Percentiles rank a stretch among this genome's conserved stretches.
phyloP scores from a whole-genome alignment of 2,797 vertebrate species.

The Sandelia bainsii region DNA sequence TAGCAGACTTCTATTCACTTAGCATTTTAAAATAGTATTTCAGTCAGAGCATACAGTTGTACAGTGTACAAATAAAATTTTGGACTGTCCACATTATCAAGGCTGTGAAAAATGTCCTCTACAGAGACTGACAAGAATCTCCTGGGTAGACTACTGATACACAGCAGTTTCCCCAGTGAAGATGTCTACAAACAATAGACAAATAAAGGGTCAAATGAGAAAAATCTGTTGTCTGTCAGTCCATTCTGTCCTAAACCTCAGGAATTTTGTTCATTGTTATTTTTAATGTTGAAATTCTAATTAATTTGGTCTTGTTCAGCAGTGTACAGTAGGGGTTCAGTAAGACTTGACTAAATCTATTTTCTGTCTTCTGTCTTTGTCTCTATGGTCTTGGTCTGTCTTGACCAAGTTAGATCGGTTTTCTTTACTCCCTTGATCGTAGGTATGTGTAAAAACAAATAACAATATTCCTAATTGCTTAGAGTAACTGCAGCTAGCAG shows the following conservation, averaged over 20 bases:
- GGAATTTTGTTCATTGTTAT: not conserved
- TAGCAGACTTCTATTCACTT: not conserved
- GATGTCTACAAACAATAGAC: not conserved
- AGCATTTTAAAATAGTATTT: not conserved
- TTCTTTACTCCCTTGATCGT: not conserved
- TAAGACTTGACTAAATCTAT: not conserved
- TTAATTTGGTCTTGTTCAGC: not conserved
- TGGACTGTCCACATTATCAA: not conserved
- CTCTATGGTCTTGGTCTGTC: not conserved
- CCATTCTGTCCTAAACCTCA: not conserved
- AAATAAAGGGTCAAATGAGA: not conserved
- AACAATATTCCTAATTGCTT: not conserved
- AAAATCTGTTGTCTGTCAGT: not conserved
- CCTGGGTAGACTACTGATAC: not conserved
- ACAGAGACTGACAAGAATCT: not conserved
- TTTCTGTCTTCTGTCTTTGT: not conserved
- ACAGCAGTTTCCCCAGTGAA: not conserved
- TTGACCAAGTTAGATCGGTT: not conserved
- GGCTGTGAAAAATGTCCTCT: not conserved
- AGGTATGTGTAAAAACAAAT: not conserved
- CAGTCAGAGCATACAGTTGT: not conserved
- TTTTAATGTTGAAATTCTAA: not conserved
- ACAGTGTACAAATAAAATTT: not conserved
- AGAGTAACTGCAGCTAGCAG: not conserved
- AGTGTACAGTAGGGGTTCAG: not conserved